Evolutionary conservation across 2,797 vertebrate genomes (phyloP), one percentile per base, ranked within the genome.

Genomic region (Microchirus variegatus): DNA sequence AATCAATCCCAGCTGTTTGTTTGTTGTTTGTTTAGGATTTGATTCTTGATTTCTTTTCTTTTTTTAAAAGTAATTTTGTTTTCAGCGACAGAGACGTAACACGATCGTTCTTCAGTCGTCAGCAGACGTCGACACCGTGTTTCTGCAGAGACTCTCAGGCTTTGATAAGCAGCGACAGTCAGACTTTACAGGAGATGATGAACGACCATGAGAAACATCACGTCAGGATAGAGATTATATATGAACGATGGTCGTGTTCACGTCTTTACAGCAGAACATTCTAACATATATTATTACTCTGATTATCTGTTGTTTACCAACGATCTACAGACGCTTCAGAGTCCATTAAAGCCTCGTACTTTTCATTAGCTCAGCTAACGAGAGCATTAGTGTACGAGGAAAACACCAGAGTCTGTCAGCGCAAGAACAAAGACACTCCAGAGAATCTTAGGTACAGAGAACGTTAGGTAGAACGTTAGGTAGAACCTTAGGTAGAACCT

Each of bases 291-390:
- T 90, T 83, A 83, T 71, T n/a, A n/a, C n/a, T 69, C 71, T 76
- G 76, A 85, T 87, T 73, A 89, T 68, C 77, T 70, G 78, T 76
- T 89, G 84, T 90, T 86, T 83, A 86, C 83, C 77, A 75, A 84
- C 73, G 59, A 81, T 81, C 81, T 80, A 73, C 66, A 73, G 81
- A 63, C 76, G 76, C 67, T 85, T 89, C 70, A 19, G 67, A 70
- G 73, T 85, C 82, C 78, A 82, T 90, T 79, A 86, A 66, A 66
- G 62, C 57, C 62, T 75, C 68, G 71, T 65, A 63, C 59, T 53
- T 77, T 84, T 83, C 69, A 87, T 84, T 84, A 76, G 60, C 41
- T 52, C 54, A 10, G 63, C 56, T 85, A 83, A 86, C 85, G 81
- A 84, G 75, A 38, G 54, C 62, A 72, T 75, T 76, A 59, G 66